Evolutionary conservation across 2,797 vertebrate species (phyloP).

Genomic region (Pangasius sanitwongsei): DNA sequence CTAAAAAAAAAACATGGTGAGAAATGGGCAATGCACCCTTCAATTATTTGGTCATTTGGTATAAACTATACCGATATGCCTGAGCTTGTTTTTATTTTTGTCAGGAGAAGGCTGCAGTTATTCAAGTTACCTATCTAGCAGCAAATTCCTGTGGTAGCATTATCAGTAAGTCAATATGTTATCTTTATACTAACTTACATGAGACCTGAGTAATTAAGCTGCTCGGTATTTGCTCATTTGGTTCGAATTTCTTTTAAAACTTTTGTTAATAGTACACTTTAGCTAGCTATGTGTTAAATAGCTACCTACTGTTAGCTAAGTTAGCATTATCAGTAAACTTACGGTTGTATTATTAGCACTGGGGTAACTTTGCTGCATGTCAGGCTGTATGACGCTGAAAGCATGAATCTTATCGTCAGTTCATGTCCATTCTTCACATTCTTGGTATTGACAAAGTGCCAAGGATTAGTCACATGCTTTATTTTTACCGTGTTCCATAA

Average conservation of each 20-base stretch:
- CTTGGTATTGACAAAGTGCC: neutral
- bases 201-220: neutral
- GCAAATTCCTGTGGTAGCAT: neutral
- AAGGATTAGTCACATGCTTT: neutral
- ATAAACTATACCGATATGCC: neutral
- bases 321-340: neutral
- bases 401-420: neutral
- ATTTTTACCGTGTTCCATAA: neutral
- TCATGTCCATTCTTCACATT: neutral
- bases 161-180: neutral
- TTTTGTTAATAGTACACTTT: neutral
- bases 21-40: neutral
- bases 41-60: neutral
- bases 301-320: neutral
- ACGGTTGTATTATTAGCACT: neutral
- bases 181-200: neutral
- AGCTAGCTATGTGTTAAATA: neutral
- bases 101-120: neutral
- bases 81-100: neutral
- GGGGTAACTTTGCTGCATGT: neutral
- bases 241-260: neutral
- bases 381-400: neutral
- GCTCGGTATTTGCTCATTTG: neutral
- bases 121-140: neutral
- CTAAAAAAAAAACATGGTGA: neutral